These are phyloP conservation scores for Glandiceps talaboti DNA, from an alignment of 53 echinoderm and acorn worm species.

Conservation along the genomic window DNA sequence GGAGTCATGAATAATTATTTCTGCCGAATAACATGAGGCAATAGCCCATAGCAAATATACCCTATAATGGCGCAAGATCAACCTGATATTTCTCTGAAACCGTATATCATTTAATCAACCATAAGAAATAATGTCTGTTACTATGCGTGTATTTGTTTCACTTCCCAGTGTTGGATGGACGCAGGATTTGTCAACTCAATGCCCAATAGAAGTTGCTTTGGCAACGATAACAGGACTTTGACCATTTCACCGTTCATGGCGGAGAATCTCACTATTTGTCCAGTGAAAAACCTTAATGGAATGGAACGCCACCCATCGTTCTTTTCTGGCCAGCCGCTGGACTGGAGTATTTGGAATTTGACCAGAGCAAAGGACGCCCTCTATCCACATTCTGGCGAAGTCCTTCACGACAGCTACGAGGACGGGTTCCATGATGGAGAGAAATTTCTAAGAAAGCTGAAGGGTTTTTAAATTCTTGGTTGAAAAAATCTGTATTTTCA, in stretches of 20 bases:
- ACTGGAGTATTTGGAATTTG: neutral
- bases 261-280: neutral
- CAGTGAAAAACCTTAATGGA: neutral
- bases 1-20: too few species aligned
- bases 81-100: too few species aligned
- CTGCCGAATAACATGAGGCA: too few species aligned
- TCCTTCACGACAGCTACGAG: neutral
- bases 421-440: neutral
- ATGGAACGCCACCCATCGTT: neutral
- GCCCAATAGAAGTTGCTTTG: neutral
- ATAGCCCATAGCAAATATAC: too few species aligned
- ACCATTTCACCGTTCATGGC: neutral
- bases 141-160: neutral
- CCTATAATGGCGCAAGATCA: too few species aligned
- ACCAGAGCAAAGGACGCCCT: neutral
- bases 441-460: neutral
- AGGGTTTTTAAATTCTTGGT: too few species aligned
- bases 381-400: neutral
- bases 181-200: neutral
- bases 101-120: too few species aligned
- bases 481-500: too few species aligned
- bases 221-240: neutral
- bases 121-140: too few species aligned
- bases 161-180: neutral
- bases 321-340: neutral